phyloP scores from a whole-genome alignment of 2,888 invertebrate species.

The Polyommatus iphigenia region DNA sequence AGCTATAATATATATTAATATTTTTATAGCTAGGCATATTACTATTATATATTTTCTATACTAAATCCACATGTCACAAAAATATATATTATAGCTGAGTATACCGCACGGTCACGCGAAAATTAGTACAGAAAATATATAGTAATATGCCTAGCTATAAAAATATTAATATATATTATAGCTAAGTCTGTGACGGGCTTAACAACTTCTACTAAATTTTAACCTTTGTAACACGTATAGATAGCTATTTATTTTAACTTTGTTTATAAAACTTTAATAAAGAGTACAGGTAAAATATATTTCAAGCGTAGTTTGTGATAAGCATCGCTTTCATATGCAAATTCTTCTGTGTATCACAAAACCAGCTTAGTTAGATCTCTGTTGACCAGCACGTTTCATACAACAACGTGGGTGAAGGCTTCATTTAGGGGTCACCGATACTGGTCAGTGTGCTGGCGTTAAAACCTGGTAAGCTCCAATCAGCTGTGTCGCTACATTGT shows the following conservation, averaged over 20 bases:
- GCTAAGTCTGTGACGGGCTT: too few relatives aligned
- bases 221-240: too few relatives aligned
- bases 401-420: constrained; percentile 27
- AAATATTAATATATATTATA: too few relatives aligned
- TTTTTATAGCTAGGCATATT: too few relatives aligned
- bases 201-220: too few relatives aligned
- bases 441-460: constrained; percentile 1
- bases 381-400: constrained; percentile 29
- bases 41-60: too few relatives aligned
- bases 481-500: constrained; percentile 12
- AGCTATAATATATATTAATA: too few relatives aligned
- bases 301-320: constrained; percentile 21
- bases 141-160: too few relatives aligned
- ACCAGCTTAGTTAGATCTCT: constrained; percentile 30
- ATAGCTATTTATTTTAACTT: background rate
- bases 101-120: too few relatives aligned
- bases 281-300: constrained; percentile 1
- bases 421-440: constrained; percentile 4
- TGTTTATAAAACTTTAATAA: background rate
- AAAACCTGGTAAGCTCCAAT: constrained; percentile 6
- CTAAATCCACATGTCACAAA: too few relatives aligned
- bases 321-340: constrained; percentile 43
- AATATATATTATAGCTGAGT: too few relatives aligned
- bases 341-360: constrained; percentile 38
- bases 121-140: too few relatives aligned